Percentiles rank a stretch among this genome's conserved stretches.
These are phyloP conservation scores for Geococcyx californianus DNA, from an alignment of 2,113 vertebrate genomes.

Conservation along the genomic window DNA sequence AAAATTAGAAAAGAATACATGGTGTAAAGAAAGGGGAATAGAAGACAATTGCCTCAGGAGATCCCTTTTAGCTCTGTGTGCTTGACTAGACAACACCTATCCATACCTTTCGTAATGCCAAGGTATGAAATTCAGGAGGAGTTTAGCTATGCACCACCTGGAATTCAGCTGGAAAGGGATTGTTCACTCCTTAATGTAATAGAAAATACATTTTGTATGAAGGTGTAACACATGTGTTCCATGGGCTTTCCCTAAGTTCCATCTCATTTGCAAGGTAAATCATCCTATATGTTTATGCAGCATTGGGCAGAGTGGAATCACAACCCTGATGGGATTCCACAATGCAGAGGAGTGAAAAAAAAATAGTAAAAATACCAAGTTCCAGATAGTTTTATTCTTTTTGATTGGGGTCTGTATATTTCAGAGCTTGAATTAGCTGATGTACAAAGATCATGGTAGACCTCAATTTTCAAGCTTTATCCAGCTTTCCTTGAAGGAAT, in stretches of 20 bases:
- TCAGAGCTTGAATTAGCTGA: not conserved
- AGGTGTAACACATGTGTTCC: not conserved
- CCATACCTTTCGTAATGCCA: not conserved
- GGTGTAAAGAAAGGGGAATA: not conserved
- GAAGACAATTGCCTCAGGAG: not conserved
- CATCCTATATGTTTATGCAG: rapidly evolving
- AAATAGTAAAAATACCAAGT: not conserved
- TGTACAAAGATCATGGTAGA: not conserved
- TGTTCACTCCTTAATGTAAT: not conserved
- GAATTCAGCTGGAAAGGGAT: not conserved
- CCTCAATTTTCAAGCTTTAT: not conserved
- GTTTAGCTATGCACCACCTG: not conserved
- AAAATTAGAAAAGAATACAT: not conserved
- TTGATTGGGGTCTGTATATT: not conserved
- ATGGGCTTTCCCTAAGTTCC: not conserved
- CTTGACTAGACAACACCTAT: not conserved
- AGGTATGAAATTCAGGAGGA: not conserved
- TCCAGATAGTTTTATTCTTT: not conserved
- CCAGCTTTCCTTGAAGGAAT: not conserved
- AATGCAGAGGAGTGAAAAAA: not conserved
- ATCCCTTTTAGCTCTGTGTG: not conserved
- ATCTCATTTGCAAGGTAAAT: not conserved
- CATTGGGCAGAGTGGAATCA: not conserved
- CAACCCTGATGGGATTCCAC: not conserved
- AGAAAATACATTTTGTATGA: not conserved